A percentile compares a stretch with the other conserved stretches of the same genome.
Conservation (phyloP, 1,140 invertebrate species). For the Aphaenogaster floridana region DNA sequence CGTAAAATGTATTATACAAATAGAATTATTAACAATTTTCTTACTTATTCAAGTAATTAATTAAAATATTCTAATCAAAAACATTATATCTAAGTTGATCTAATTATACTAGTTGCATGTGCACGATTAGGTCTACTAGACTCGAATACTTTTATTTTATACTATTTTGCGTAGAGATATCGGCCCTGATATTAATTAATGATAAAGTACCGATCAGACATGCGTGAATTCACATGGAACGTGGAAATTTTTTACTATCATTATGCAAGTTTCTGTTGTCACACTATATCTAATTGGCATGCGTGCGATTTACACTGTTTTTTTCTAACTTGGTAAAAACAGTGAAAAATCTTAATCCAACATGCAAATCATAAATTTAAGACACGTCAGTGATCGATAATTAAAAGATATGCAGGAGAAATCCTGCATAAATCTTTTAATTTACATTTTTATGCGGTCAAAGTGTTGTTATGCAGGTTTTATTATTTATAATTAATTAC, state of each 20-base stretch:
- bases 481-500: background rate
- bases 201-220: background rate
- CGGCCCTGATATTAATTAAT: conserved; percentile 3
- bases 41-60: background rate
- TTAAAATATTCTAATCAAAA: background rate
- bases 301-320: background rate
- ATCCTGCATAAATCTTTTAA: background rate
- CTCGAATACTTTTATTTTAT: background rate
- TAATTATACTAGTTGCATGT: background rate
- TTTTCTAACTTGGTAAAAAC: background rate
- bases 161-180: background rate
- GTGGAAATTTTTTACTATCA: background rate
- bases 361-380: conserved; percentile 1
- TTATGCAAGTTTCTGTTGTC: conserved; percentile 1
- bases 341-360: background rate
- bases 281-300: conserved; percentile 19
- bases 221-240: conserved; percentile 11
- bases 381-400: background rate
- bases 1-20: background rate
- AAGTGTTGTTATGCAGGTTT: background rate
- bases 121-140: background rate
- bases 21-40: background rate
- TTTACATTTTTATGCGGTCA: background rate
- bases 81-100: background rate
- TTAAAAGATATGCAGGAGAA: background rate